Evolutionary conservation across 1,140 invertebrate species (phyloP).

Genomic region (Mamestra configurata): DNA sequence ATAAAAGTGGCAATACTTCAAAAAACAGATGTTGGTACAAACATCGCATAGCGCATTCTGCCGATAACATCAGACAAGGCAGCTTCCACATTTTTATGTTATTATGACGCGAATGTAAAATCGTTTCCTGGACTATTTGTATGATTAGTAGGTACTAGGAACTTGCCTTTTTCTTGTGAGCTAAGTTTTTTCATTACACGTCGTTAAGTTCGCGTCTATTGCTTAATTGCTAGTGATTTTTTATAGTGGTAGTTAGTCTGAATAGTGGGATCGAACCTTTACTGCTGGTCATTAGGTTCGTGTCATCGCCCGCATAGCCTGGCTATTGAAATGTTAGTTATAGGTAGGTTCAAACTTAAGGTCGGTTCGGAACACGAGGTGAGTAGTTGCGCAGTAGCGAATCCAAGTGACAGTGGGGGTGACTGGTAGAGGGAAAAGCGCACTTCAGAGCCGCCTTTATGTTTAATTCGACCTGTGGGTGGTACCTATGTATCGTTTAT

Average conservation of each 20-base stretch:
- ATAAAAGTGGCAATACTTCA: not conserved
- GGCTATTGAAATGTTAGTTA: not conserved
- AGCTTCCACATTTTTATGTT: slow-evolving; percentile 19
- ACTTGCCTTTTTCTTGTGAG: slow-evolving; percentile 7
- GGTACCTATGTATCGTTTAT: not conserved
- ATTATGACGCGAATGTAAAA: slow-evolving; percentile 24
- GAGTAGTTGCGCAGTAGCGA: too few relatives aligned
- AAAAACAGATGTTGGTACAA: not conserved
- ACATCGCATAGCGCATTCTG: not conserved
- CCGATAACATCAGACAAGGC: slow-evolving; percentile 31
- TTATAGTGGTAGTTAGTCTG: slow-evolving; percentile 23
- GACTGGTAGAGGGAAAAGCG: too few relatives aligned
- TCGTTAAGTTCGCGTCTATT: slow-evolving; percentile 41
- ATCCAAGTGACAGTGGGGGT: too few relatives aligned
- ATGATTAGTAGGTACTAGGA: not conserved
- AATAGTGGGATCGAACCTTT: slow-evolving; percentile 36
- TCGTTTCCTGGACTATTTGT: slow-evolving; percentile 35
- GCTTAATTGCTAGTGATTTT: slow-evolving; percentile 40
- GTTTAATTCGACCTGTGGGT: too few relatives aligned
- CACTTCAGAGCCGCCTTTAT: too few relatives aligned
- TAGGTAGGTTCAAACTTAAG: too few relatives aligned
- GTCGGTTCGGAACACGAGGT: too few relatives aligned
- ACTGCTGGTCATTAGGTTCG: slow-evolving; percentile 34
- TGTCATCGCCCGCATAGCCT: slow-evolving; percentile 7
- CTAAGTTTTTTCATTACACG: slow-evolving; percentile 19